A percentile compares a stretch with the other conserved stretches of the same genome.
Conservation (phyloP, 1,140 invertebrate genomes). For the Uloborus diversus region DNA sequence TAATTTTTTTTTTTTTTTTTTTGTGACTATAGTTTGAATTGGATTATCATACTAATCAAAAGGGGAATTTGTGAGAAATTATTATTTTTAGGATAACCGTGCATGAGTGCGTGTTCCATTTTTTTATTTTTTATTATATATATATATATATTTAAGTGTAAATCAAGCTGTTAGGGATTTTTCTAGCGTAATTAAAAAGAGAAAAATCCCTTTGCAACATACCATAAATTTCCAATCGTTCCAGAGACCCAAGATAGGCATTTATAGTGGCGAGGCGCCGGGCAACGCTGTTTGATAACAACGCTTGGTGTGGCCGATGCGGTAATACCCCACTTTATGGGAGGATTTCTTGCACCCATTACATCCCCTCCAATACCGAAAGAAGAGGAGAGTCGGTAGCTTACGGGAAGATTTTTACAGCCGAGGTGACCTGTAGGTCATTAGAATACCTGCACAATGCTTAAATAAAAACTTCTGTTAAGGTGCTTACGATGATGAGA, state of each 20-base stretch:
- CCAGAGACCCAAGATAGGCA: background rate
- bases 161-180: no score
- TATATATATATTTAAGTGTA: no score
- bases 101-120: no score
- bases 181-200: no score
- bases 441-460: background rate
- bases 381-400: background rate
- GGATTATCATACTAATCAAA: no score
- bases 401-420: background rate
- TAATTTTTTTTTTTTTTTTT: no score
- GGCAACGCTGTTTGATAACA: slow-evolving; percentile 26
- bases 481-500: background rate
- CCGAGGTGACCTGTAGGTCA: background rate
- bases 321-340: slow-evolving; percentile 26
- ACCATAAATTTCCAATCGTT: slow-evolving; percentile 19
- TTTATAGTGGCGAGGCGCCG: slow-evolving; percentile 37
- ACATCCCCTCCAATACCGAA: background rate
- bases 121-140: no score
- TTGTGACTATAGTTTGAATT: no score
- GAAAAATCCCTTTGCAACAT: background rate
- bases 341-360: background rate
- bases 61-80: no score
- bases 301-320: background rate
- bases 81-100: no score
- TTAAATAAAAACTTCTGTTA: background rate